A percentile compares a stretch with the other conserved stretches of the same genome.
Conservation (phyloP, 2,113 vertebrate species). For the Neolamprologus caudopunctatus region DNA sequence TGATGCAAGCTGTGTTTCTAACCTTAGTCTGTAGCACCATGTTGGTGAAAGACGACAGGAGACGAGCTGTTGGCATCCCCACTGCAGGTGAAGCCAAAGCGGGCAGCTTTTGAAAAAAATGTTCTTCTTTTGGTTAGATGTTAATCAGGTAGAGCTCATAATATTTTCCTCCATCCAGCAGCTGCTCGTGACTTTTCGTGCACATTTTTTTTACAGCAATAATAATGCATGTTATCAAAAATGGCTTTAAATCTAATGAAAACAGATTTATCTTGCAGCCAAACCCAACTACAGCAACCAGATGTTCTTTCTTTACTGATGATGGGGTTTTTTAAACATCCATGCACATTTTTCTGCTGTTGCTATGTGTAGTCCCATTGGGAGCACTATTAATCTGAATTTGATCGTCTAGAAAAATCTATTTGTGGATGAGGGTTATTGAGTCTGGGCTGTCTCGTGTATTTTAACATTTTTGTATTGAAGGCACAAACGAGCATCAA, state of each 20-base stretch:
- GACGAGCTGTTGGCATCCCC: accelerated
- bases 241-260: neutral
- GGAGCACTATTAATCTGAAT: accelerated
- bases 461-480: neutral
- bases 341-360: neutral
- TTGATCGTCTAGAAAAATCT: accelerated
- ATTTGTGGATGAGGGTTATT: neutral
- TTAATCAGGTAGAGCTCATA: neutral
- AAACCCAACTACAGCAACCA: neutral
- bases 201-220: neutral
- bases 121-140: accelerated
- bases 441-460: neutral
- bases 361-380: accelerated
- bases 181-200: neutral
- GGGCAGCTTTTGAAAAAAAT: neutral
- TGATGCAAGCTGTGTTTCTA: neutral
- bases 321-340: accelerated
- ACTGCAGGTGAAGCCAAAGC: neutral
- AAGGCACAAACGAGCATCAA: neutral
- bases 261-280: neutral
- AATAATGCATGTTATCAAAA: neutral
- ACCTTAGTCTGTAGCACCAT: neutral
- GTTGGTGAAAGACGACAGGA: neutral
- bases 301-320: accelerated
- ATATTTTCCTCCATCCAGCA: neutral